These are phyloP conservation scores for Ptychodera flava DNA, from an alignment of 35 echinoderm and acorn worm species.

Conservation along the genomic window DNA sequence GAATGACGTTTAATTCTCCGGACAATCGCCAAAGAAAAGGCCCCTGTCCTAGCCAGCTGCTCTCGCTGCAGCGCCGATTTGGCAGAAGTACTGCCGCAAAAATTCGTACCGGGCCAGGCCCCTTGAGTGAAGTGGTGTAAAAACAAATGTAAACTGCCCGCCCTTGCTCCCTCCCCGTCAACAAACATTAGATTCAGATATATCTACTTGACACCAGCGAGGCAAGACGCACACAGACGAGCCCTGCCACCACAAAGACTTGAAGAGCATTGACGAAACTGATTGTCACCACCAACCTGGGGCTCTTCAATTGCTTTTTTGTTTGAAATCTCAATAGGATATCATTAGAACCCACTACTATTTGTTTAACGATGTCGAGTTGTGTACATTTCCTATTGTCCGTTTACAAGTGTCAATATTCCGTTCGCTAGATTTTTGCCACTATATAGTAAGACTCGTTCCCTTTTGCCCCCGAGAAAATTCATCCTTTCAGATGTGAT, in stretches of 20 bases:
- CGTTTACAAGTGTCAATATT: neutral
- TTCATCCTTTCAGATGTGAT: no score
- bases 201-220: no score
- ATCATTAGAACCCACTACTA: neutral
- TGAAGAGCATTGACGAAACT: neutral
- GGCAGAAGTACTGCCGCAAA: no score
- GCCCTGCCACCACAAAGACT: neutral
- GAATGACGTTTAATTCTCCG: no score
- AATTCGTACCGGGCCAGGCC: no score
- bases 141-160: neutral
- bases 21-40: no score
- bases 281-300: neutral
- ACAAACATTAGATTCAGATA: neutral
- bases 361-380: neutral
- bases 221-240: neutral
- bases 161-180: neutral
- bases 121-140: neutral
- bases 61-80: no score
- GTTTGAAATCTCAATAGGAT: neutral
- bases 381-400: constrained; percentile 1
- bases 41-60: no score
- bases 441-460: no score
- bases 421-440: no score
- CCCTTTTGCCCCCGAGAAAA: no score
- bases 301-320: neutral